Evolutionary conservation across 2,113 vertebrate genomes (phyloP), one percentile per base, ranked within the genome.

Genomic region (Syngnathoides biaculeatus): DNA sequence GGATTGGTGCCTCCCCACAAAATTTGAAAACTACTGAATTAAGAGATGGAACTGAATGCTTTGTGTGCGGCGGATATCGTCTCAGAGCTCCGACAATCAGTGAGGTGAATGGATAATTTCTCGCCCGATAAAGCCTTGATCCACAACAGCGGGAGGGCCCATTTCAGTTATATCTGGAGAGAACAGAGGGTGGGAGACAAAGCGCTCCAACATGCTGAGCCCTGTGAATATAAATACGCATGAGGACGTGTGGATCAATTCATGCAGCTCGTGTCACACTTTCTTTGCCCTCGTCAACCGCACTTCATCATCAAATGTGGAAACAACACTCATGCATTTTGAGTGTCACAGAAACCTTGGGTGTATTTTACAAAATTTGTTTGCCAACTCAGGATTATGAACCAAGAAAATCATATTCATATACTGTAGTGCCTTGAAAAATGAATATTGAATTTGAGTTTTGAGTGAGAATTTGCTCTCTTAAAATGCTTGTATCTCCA

Each of bases 121-220:
- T 82, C 8, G 12, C 20, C 27, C 39, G 80, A 26, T 30, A 30
- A 57, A 30, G 85, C 76, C 71, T 71, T 77, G 70, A 68, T 79
- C 68, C 47, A 67, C 71, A 74, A 69, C 80, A 84, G 77, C 74
- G 69, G 84, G 74, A 6, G 61, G 72, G 27, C 43, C 3, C 43
- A 8, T 50, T 40, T 30, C 62, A 27, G 35, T 40, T 47, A 19
- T 15, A 19, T 6, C 15, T 47, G 17, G 17, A 19, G 63, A 48
- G 19, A 53, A 64, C 10, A 30, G 0, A 74, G 47, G 64, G 64
- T 0, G 35, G 20, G 55, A 65, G 38, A 40, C 38, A 64, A 11
- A 62, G 48, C 14, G 47, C 53, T 61, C 62, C 26, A 6, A 53
- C 71, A 53, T 30, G 47, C 22, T 61, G 11, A 43, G 45, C 58